phyloP scores from a whole-genome alignment of 2,113 vertebrate genomes.

The Pagrus major region DNA sequence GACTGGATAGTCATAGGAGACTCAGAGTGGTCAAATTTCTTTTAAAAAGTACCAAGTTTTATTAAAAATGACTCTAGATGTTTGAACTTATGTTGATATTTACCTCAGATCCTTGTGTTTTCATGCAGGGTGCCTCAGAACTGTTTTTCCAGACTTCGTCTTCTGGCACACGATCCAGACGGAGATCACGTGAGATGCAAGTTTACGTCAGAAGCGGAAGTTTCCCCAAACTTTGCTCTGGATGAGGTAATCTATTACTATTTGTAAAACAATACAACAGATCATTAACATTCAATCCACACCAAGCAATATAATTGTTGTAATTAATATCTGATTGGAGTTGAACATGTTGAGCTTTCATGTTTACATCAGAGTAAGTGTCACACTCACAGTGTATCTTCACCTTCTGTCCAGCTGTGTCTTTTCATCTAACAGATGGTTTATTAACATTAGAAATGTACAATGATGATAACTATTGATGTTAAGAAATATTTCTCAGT shows the following conservation, averaged over 20 bases:
- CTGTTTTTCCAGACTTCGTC: constrained; percentile 67
- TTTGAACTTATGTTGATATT: not conserved
- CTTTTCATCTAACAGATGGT: not conserved
- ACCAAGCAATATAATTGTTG: not conserved
- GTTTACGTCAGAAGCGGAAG: not conserved
- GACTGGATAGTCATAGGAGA: too few relatives aligned
- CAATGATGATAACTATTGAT: not conserved
- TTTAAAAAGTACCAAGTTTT: not conserved
- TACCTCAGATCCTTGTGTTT: not conserved
- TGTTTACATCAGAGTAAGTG: too few relatives aligned
- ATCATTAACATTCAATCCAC: not conserved
- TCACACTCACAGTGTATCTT: too few relatives aligned
- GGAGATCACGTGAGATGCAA: constrained; percentile 78
- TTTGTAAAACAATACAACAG: not conserved
- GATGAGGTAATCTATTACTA: constrained; percentile 63
- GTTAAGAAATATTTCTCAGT: not conserved
- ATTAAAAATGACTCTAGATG: too few relatives aligned
- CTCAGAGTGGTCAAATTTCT: too few relatives aligned
- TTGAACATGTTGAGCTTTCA: not conserved
- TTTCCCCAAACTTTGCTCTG: constrained; percentile 61
- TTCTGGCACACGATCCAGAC: constrained; percentile 83
- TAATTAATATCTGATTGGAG: not conserved
- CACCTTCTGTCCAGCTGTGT: too few relatives aligned
- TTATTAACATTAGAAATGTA: not conserved
- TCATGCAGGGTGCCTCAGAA: constrained; percentile 80